Evolutionary conservation across 2,888 invertebrate genomes (phyloP).

Genomic region (Rhagonycha lutea): DNA sequence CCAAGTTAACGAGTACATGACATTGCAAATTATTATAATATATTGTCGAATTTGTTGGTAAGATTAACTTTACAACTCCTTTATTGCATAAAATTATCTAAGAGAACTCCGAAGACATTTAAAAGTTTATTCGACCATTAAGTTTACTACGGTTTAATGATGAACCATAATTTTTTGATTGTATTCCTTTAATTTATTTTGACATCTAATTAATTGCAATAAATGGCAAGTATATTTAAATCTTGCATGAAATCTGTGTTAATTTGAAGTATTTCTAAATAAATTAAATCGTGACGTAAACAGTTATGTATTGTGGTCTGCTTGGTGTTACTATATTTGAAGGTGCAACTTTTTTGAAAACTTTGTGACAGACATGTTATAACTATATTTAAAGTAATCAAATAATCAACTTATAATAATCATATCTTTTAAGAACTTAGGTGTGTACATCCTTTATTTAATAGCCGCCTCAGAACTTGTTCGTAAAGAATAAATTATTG

Average conservation of each 20-base stretch:
- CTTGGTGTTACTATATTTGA: not conserved
- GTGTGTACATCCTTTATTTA: slow-evolving; percentile 4
- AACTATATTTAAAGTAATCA: slow-evolving; percentile 4
- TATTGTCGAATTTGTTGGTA: not conserved
- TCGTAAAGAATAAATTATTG: not conserved
- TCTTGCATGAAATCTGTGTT: not conserved
- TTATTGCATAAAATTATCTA: not conserved
- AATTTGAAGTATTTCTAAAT: not conserved
- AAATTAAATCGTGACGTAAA: not conserved
- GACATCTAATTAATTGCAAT: not conserved
- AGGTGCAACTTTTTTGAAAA: not conserved
- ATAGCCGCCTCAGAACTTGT: not conserved
- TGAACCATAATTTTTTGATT: not conserved
- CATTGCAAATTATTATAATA: not conserved
- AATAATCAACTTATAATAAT: slow-evolving; percentile 1
- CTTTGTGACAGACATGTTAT: not conserved
- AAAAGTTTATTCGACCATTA: not conserved
- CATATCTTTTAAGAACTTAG: not conserved
- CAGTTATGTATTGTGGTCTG: not conserved
- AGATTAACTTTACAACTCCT: not conserved
- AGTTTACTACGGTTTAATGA: not conserved
- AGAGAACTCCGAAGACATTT: not conserved
- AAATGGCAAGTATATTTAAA: not conserved
- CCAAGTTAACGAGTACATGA: not conserved
- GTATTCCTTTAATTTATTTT: not conserved